Conservation (phyloP, 2,797 vertebrate species). For the Sebastes baramenuke region DNA sequence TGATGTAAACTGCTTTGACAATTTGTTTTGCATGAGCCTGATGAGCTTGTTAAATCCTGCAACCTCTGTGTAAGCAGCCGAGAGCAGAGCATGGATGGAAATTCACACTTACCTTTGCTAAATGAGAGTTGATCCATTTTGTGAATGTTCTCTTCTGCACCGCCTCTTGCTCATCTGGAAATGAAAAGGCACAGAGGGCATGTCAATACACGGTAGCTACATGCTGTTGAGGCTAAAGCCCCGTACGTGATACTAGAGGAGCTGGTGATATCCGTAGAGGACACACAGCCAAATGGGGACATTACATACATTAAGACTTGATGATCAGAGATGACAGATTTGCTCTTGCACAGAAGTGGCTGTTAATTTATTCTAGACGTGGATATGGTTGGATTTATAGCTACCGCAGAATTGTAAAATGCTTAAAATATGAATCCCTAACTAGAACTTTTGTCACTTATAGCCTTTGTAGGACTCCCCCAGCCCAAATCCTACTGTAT, state of each 20-base stretch:
- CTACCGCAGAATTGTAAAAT: conserved; percentile 10
- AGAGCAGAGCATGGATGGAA: neutral
- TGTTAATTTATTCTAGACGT: neutral
- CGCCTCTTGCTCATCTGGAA: conserved; percentile 95
- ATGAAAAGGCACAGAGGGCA: conserved; percentile 26
- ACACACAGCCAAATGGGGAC: neutral
- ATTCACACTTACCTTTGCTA: conserved; percentile 89
- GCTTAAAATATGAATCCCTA: conserved; percentile 14
- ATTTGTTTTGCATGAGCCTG: neutral
- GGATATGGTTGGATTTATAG: neutral
- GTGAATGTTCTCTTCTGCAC: conserved; percentile 99
- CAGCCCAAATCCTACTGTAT: neutral
- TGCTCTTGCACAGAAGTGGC: neutral
- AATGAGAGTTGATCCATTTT: conserved; percentile 99
- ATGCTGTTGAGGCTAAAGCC: neutral
- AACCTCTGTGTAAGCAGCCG: neutral
- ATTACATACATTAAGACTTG: neutral
- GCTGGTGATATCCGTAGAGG: neutral
- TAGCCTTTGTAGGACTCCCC: neutral
- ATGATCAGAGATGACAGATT: neutral
- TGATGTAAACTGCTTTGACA: conserved; percentile 1
- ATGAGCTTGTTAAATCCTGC: neutral
- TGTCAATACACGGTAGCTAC: conserved; percentile 18
- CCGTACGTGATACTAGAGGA: neutral
- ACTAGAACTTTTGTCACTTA: neutral